Evolutionary conservation across 92 coral and sea anemone genomes (phyloP).

Genomic region (Muricea muricata): DNA sequence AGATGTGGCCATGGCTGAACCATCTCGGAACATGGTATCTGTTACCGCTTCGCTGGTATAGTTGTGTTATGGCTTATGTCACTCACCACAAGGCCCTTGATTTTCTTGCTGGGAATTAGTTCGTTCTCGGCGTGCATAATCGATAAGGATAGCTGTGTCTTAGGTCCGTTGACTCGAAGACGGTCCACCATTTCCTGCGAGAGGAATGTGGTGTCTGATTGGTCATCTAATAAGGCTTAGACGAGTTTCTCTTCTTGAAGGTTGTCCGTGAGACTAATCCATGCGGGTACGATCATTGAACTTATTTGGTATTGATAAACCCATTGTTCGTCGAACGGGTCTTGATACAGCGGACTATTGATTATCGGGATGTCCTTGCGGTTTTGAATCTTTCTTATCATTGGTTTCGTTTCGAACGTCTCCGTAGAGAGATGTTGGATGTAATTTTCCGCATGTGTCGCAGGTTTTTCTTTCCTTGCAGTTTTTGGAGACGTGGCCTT

Average conservation of each 20-base stretch:
- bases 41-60: slow-evolving; percentile 48
- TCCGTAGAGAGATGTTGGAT: slow-evolving; percentile 67
- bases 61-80: slow-evolving; percentile 34
- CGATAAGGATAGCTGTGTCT: slow-evolving; percentile 47
- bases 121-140: slow-evolving; percentile 62
- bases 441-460: slow-evolving; percentile 41
- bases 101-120: slow-evolving; percentile 44
- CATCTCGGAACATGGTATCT: slow-evolving; percentile 56
- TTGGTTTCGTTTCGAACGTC: slow-evolving; percentile 42
- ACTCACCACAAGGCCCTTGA: slow-evolving; percentile 54
- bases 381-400: background rate
- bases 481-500: slow-evolving; percentile 65
- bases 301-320: slow-evolving; percentile 19
- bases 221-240: slow-evolving; percentile 71
- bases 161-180: slow-evolving; percentile 58
- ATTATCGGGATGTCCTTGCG: background rate
- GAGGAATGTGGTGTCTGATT: slow-evolving; percentile 62
- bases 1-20: slow-evolving; percentile 65
- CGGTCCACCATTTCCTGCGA: slow-evolving; percentile 13
- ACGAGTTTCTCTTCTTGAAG: slow-evolving; percentile 45
- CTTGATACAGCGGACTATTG: slow-evolving; percentile 25
- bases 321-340: slow-evolving; percentile 11
- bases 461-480: slow-evolving; percentile 59
- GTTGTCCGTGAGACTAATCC: slow-evolving; percentile 40
- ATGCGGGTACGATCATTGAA: slow-evolving; percentile 71